Evolutionary conservation across 1,140 invertebrate species (phyloP).

Genomic region (Drosophila quadrilineata): DNA sequence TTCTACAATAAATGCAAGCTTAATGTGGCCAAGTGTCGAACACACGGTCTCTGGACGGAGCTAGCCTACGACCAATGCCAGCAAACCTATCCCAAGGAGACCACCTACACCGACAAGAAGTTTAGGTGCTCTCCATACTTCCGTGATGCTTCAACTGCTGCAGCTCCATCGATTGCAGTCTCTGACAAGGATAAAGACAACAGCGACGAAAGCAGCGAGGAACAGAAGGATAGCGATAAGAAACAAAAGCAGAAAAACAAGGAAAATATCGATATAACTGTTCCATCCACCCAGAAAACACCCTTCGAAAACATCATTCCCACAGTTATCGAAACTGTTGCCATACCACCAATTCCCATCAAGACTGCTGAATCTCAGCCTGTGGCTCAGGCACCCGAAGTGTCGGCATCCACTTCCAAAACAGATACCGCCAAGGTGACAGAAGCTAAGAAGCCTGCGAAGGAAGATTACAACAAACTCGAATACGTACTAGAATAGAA

Average conservation of each 20-base stretch:
- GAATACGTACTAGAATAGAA: too few relatives aligned
- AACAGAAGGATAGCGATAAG: slow-evolving; percentile 23
- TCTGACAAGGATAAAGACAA: slow-evolving; percentile 42
- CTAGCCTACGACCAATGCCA: slow-evolving; percentile 59
- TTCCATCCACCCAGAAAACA: neutral
- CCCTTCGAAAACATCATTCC: slow-evolving; percentile 6
- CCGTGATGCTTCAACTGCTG: slow-evolving; percentile 31
- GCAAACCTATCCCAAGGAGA: slow-evolving; percentile 59
- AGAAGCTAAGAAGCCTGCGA: too few relatives aligned
- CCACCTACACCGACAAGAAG: slow-evolving; percentile 66
- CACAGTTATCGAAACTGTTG: slow-evolving; percentile 32
- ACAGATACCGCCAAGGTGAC: neutral
- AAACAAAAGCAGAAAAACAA: slow-evolving; percentile 32
- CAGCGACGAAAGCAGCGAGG: slow-evolving; percentile 54
- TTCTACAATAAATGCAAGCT: slow-evolving; percentile 76
- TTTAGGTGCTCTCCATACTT: slow-evolving; percentile 64
- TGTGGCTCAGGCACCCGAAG: neutral
- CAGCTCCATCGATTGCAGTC: neutral
- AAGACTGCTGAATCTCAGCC: slow-evolving; percentile 23
- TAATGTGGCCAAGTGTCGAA: slow-evolving; percentile 73
- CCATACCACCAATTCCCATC: slow-evolving; percentile 49
- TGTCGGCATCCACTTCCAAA: neutral
- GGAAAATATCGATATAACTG: slow-evolving; percentile 4
- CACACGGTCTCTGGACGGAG: slow-evolving; percentile 67
- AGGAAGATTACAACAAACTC: too few relatives aligned